These are phyloP conservation scores for Cotesia glomerata DNA, from an alignment of 1,140 invertebrate genomes.

Conservation along the genomic window DNA sequence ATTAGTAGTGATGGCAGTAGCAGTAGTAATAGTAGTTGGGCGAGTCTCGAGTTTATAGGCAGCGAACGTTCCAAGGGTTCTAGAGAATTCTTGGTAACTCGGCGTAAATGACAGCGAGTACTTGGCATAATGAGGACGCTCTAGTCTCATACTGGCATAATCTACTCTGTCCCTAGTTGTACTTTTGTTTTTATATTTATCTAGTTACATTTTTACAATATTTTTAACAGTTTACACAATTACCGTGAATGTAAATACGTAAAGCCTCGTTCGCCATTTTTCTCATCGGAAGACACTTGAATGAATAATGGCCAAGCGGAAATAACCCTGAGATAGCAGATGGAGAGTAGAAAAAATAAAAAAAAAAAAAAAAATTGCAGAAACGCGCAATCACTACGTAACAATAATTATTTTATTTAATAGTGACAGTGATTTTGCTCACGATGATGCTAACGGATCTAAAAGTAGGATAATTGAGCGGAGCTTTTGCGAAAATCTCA, in stretches of 20 bases:
- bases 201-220: neutral
- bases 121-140: conserved; percentile 43
- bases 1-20: too few species aligned
- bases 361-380: too few species aligned
- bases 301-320: too few species aligned
- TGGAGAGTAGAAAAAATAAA: too few species aligned
- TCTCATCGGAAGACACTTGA: too few species aligned
- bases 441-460: neutral
- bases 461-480: neutral
- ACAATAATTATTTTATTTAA: neutral
- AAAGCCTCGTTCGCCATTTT: neutral
- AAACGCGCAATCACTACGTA: too few species aligned
- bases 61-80: conserved; percentile 34
- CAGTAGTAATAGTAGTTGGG: neutral
- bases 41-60: conserved; percentile 13
- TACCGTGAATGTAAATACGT: neutral
- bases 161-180: conserved; percentile 26
- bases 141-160: conserved; percentile 26
- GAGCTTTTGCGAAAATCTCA: conserved; percentile 36
- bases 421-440: neutral
- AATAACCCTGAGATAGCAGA: too few species aligned
- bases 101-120: conserved; percentile 45
- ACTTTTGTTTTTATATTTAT: neutral
- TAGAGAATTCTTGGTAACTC: conserved; percentile 45
- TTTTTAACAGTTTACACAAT: neutral